Percentiles rank a stretch among this genome's conserved stretches.
Evolutionary conservation across 2,797 vertebrate genomes (phyloP).

Genomic region (Neosilurus hyrtlii): DNA sequence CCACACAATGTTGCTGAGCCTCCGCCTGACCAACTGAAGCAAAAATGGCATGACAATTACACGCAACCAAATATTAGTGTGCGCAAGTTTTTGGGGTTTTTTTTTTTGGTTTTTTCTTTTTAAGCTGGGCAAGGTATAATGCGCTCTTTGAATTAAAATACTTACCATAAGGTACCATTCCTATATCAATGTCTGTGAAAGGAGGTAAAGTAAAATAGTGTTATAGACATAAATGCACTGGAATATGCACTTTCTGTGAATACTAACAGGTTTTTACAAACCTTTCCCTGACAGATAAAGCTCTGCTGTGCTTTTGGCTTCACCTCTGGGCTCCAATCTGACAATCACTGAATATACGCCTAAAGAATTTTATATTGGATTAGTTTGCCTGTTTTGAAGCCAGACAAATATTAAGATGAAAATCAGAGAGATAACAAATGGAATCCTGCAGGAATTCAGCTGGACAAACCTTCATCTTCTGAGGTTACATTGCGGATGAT

Average conservation of each 20-base stretch:
- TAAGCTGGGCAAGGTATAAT: background rate
- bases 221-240: conserved; percentile 33
- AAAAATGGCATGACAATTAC: too few species aligned
- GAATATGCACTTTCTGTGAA: conserved; percentile 50
- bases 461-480: conserved; percentile 93
- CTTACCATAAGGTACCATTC: conserved; percentile 88
- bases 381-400: conserved; percentile 52
- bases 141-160: conserved; percentile 41
- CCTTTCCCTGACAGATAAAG: conserved; percentile 96
- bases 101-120: too few species aligned
- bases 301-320: conserved; percentile 97
- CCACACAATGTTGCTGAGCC: too few species aligned
- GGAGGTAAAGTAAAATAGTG: conserved; percentile 58
- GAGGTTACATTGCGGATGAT: conserved; percentile 93
- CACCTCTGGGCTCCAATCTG: conserved; percentile 92
- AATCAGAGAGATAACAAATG: conserved; percentile 23
- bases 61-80: too few species aligned
- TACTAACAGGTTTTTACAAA: conserved; percentile 65
- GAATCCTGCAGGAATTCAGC: conserved; percentile 30
- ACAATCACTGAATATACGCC: conserved; percentile 98
- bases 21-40: too few species aligned
- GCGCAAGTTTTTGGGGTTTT: too few species aligned
- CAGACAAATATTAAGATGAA: conserved; percentile 30
- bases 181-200: conserved; percentile 92
- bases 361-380: conserved; percentile 74